phyloP scores from a whole-genome alignment of 2,113 vertebrate species.

The Junco hyemalis region DNA sequence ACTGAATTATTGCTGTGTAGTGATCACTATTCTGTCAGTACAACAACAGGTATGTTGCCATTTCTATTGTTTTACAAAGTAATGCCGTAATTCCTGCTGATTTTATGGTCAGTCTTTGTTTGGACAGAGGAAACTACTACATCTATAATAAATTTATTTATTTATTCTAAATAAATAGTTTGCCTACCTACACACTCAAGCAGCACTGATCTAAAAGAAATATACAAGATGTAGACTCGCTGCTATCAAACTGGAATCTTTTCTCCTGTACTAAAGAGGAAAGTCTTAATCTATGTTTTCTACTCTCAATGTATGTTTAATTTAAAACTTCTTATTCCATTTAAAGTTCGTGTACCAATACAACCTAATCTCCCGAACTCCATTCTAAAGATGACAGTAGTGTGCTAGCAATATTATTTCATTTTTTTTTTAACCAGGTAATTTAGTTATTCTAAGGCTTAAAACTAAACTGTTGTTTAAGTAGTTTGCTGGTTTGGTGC shows the following conservation, averaged over 20 bases:
- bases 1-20: neutral
- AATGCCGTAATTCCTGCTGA: neutral
- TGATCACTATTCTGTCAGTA: neutral
- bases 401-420: neutral
- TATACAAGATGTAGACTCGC: neutral
- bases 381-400: neutral
- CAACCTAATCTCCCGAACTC: neutral
- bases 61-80: neutral
- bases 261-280: neutral
- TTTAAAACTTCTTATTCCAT: neutral
- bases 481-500: constrained; percentile 22
- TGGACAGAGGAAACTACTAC: neutral
- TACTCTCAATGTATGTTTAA: neutral
- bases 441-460: constrained; percentile 1
- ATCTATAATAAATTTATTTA: neutral
- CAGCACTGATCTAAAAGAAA: neutral
- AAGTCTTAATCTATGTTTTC: neutral
- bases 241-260: neutral
- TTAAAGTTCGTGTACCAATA: neutral
- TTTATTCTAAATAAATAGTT: neutral
- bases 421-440: neutral
- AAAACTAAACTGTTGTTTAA: constrained; percentile 28
- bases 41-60: neutral
- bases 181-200: neutral
- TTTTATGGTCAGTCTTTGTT: neutral